phyloP scores from a whole-genome alignment of 2,113 vertebrate species.

The Blennius ocellaris region DNA sequence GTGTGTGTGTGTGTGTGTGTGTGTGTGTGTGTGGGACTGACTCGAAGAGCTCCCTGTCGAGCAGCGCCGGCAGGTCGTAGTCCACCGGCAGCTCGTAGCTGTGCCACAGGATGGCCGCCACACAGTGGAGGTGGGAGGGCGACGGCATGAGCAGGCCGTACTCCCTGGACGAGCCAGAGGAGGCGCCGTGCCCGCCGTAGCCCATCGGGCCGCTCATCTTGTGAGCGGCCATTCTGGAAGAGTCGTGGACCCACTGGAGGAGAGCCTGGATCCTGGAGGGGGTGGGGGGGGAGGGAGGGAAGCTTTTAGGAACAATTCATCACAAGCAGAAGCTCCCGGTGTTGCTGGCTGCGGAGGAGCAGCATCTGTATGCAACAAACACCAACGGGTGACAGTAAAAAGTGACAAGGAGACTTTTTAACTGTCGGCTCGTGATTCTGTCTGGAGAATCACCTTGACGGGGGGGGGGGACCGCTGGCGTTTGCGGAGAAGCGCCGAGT shows the following conservation, averaged over 20 bases:
- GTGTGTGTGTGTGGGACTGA: slow-evolving; percentile 79
- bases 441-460: slow-evolving; percentile 43
- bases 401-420: slow-evolving; percentile 48
- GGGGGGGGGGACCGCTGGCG: not conserved
- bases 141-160: slow-evolving; percentile 98
- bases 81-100: slow-evolving; percentile 97
- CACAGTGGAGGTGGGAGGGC: slow-evolving; percentile 96
- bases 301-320: slow-evolving; percentile 13
- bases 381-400: slow-evolving; percentile 26
- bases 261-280: slow-evolving; percentile 92
- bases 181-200: slow-evolving; percentile 75
- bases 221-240: slow-evolving; percentile 91
- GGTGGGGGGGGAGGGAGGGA: slow-evolving; percentile 17
- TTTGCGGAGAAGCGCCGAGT: not conserved
- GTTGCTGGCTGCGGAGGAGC: not conserved
- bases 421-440: slow-evolving; percentile 20
- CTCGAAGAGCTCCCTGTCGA: slow-evolving; percentile 96
- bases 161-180: slow-evolving; percentile 84
- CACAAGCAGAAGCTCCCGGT: not conserved
- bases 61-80: slow-evolving; percentile 93
- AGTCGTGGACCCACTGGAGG: slow-evolving; percentile 98
- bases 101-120: slow-evolving; percentile 97
- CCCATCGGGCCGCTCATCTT: slow-evolving; percentile 88
- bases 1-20: too few species aligned
- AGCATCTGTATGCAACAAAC: slow-evolving; percentile 40